phyloP scores from a whole-genome alignment of 2,888 invertebrate genomes.

The Drosophila atripex region DNA sequence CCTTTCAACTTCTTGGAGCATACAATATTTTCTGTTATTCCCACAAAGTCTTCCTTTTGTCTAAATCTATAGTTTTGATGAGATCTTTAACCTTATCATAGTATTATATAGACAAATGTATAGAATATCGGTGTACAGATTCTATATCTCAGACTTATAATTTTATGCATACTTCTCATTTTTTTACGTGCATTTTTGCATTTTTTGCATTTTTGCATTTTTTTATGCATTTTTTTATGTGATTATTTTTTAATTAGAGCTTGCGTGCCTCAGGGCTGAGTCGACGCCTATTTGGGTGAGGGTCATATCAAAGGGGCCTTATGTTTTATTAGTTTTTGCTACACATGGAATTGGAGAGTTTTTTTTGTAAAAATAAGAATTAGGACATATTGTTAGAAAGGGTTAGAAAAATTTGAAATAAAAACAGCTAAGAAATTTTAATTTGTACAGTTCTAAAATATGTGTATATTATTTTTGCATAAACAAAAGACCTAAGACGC shows the following conservation, averaged over 20 bases:
- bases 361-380: neutral
- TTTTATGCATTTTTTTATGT: constrained; percentile 9
- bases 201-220: constrained; percentile 5
- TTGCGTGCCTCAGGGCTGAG: constrained; percentile 68
- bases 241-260: constrained; percentile 42
- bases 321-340: constrained; percentile 3
- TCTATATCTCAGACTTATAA: constrained; percentile 31
- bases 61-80: neutral
- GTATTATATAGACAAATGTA: constrained; percentile 3
- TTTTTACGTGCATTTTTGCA: neutral
- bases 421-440: neutral
- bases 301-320: constrained; percentile 49
- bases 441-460: too few relatives aligned
- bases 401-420: neutral
- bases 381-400: neutral
- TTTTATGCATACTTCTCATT: constrained; percentile 73
- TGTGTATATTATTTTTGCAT: too few relatives aligned
- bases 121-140: neutral
- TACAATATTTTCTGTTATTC: constrained; percentile 66
- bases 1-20: constrained; percentile 52
- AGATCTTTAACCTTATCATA: constrained; percentile 18
- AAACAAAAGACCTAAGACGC: neutral
- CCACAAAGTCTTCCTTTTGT: constrained; percentile 38
- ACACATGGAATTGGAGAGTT: constrained; percentile 4
- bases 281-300: constrained; percentile 67